These are phyloP conservation scores for Muscina levida DNA, from an alignment of 2,888 invertebrate species.

Conservation along the genomic window DNA sequence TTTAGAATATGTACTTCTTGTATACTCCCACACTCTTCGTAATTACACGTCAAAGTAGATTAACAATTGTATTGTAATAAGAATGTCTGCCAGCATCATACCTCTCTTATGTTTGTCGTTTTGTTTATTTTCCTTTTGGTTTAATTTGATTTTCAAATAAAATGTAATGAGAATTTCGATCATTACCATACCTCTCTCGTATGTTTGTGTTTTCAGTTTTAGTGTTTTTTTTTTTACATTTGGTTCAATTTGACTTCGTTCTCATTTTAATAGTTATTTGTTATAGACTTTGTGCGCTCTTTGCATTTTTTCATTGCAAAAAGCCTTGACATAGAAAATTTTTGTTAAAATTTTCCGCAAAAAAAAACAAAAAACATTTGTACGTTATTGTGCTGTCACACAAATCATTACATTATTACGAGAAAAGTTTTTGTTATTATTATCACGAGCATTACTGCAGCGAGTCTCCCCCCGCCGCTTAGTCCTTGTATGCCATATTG, in stretches of 20 bases:
- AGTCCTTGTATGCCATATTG: not conserved
- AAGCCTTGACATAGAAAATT: slow-evolving; percentile 54
- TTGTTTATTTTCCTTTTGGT: too few relatives aligned
- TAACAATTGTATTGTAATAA: too few relatives aligned
- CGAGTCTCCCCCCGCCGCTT: too few relatives aligned
- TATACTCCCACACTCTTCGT: too few relatives aligned
- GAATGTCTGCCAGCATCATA: too few relatives aligned
- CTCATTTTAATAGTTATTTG: slow-evolving; percentile 21
- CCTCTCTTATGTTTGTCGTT: too few relatives aligned
- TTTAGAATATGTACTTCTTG: too few relatives aligned
- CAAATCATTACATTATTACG: slow-evolving; percentile 33
- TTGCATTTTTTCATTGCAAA: slow-evolving; percentile 16
- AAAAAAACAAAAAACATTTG: slow-evolving; percentile 13
- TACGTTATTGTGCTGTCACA: slow-evolving; percentile 36
- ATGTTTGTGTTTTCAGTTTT: not conserved
- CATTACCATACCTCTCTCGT: not conserved
- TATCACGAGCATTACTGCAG: not conserved
- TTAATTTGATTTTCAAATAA: too few relatives aligned
- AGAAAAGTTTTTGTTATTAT: slow-evolving; percentile 15
- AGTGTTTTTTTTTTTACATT: too few relatives aligned
- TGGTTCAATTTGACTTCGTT: not conserved
- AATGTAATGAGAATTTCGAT: too few relatives aligned
- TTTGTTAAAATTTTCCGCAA: slow-evolving; percentile 15
- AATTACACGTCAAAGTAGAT: too few relatives aligned
- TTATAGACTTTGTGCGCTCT: not conserved